Percentiles rank a stretch among this genome's conserved stretches.
Conservation (phyloP, 2,888 invertebrate species). For the Meta bourneti region DNA sequence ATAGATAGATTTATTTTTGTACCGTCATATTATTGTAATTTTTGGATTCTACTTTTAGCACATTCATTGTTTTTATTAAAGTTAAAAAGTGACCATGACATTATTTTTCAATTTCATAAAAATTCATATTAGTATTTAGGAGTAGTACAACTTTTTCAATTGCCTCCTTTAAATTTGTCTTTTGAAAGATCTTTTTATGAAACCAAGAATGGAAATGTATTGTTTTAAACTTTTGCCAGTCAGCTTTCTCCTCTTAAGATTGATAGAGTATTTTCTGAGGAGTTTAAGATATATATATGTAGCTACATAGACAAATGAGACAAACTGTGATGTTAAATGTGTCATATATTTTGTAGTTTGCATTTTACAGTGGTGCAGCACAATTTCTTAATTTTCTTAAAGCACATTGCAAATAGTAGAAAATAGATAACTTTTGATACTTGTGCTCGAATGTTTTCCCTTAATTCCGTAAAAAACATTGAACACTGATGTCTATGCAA, state of each 20-base stretch:
- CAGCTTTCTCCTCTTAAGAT: background rate
- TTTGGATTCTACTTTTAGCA: background rate
- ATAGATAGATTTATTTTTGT: background rate
- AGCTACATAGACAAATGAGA: background rate
- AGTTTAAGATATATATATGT: background rate
- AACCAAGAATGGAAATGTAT: no score
- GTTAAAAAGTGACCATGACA: no score
- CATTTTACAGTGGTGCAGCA: slow-evolving; percentile 5
- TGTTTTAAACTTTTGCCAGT: no score
- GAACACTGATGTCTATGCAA: background rate
- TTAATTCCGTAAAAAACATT: background rate
- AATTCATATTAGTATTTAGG: no score
- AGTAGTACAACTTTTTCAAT: no score
- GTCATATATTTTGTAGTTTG: slow-evolving; percentile 39
- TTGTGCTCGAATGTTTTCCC: background rate
- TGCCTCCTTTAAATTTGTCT: no score
- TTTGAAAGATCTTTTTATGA: no score
- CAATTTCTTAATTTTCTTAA: background rate
- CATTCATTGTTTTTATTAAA: background rate
- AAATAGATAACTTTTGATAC: background rate
- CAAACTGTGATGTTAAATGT: slow-evolving; percentile 48
- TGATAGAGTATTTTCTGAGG: background rate
- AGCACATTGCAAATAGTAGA: background rate
- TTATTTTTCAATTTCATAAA: no score
- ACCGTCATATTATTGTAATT: background rate